These are phyloP conservation scores for Phorcus lineatus DNA, from an alignment of 2,888 invertebrate genomes.

Conservation along the genomic window DNA sequence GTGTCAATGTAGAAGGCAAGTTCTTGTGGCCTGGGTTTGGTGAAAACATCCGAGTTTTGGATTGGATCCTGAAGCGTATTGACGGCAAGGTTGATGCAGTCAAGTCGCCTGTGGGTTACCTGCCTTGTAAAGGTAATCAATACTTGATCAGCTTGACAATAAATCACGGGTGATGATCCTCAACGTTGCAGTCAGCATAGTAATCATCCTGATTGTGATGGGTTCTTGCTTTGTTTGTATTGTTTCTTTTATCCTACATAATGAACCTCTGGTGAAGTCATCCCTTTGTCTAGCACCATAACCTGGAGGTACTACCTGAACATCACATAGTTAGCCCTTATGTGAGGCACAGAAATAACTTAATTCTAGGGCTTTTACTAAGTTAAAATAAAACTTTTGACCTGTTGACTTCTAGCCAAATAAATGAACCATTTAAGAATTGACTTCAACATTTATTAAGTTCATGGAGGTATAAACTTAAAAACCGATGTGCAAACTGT, in stretches of 20 bases:
- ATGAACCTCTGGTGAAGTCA: too few species aligned
- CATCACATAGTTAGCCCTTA: too few species aligned
- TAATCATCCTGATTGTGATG: not conserved
- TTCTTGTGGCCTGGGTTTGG: slow-evolving; percentile 98
- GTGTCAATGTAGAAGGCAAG: slow-evolving; percentile 87
- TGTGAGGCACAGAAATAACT: too few species aligned
- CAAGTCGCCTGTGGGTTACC: slow-evolving; percentile 84
- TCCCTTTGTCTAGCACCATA: too few species aligned
- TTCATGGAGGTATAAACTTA: too few species aligned
- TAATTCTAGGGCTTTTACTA: too few species aligned
- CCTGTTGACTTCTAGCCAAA: too few species aligned
- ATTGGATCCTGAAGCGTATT: slow-evolving; percentile 93
- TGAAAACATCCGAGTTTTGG: slow-evolving; percentile 95
- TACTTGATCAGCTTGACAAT: not conserved
- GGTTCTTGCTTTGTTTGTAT: not conserved
- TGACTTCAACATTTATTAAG: too few species aligned
- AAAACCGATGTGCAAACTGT: too few species aligned
- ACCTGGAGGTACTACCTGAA: too few species aligned
- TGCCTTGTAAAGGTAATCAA: slow-evolving; percentile 71
- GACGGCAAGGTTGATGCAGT: slow-evolving; percentile 63
- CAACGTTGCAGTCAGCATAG: not conserved
- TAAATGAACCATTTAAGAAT: too few species aligned
- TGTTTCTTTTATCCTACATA: not conserved
- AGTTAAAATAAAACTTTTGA: too few species aligned
- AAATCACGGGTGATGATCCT: not conserved